Conservation (phyloP, 2,113 vertebrate genomes). For the Seriola aureovittata region DNA sequence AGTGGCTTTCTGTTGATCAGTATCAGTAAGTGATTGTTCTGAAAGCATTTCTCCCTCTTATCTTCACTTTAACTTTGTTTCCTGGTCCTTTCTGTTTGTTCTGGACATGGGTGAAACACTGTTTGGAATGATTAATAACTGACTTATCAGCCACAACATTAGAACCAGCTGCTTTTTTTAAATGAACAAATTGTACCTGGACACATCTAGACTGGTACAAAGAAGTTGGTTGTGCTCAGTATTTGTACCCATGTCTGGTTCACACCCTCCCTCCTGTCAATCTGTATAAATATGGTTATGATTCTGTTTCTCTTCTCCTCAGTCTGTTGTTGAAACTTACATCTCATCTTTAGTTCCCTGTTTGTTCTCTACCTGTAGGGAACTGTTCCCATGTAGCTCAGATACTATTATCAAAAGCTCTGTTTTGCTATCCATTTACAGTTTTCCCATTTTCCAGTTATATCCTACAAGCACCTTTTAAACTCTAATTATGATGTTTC, state of each 20-base stretch:
- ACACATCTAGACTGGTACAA: background rate
- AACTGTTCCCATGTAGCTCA: background rate
- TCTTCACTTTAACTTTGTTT: conserved; percentile 16
- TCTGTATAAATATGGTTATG: background rate
- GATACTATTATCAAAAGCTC: background rate
- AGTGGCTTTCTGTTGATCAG: conserved; percentile 86
- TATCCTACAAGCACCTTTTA: background rate
- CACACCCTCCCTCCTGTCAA: background rate
- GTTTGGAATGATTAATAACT: background rate
- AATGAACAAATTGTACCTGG: background rate
- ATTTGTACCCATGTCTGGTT: conserved; percentile 38
- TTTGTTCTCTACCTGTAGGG: conserved; percentile 18
- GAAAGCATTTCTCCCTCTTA: conserved; percentile 30
- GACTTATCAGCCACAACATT: no score
- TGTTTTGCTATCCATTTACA: background rate
- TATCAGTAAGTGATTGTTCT: conserved; percentile 85
- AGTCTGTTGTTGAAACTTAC: background rate
- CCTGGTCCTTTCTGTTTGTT: conserved; percentile 24
- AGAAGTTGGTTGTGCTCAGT: conserved; percentile 17
- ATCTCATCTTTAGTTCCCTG: background rate
- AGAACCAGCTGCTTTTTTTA: background rate
- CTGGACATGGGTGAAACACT: conserved; percentile 41
- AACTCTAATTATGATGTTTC: background rate
- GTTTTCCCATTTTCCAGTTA: background rate
- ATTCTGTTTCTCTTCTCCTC: background rate